Base-by-base conservation (phyloP, 1,140 invertebrate species). In the Ips typographus region DNA sequence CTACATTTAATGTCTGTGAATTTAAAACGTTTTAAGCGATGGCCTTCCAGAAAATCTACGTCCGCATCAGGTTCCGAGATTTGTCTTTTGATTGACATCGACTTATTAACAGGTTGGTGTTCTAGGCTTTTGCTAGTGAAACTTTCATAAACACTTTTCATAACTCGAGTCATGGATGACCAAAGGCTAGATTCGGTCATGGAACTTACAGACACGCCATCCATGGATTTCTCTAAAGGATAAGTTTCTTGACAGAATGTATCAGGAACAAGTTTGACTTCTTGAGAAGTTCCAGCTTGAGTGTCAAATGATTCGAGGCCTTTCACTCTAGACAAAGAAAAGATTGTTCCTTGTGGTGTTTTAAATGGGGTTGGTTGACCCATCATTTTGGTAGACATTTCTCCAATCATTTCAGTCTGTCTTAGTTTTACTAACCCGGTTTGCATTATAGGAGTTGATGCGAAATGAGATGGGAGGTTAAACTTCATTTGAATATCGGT, bases 1-100 rank as follows among this genome's bases (percentile, higher is more conserved):
- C 75, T 68, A 60, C 73, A 74, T 67, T 74, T 72, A 8, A 76
- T 71, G 5, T 76, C 73, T n/a, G 70, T 73, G 40, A 75, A 63
- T 73, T 76, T 76, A 68, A 75, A 72, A n/a, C 72, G 43, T 71
- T 76, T 76, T 5, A 59, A 40, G 52, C 47, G 40, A n/a, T 71
- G 70, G 1, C 37, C 59, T 39, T 67, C 57, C 22, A 67, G 6
- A 37, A 58, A 38, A 49, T 72, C 71, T n/a, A 1, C 36, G 8
- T 40, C 4, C 3, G 51, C 8, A n/a, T 71, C 72, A 44, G 49
- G 51, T 37, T 58, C 68, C 2, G 68, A 70, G 6, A 63, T 38
- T 39, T 71, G 61, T 36, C 68, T 71, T 62, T 73, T 73, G 40
- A 65, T 63, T n/a, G 70, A 64, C 6, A 37, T 53, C 43, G 58